Base-by-base conservation (phyloP, 2,888 invertebrate genomes). In the Ligdia adustata region DNA sequence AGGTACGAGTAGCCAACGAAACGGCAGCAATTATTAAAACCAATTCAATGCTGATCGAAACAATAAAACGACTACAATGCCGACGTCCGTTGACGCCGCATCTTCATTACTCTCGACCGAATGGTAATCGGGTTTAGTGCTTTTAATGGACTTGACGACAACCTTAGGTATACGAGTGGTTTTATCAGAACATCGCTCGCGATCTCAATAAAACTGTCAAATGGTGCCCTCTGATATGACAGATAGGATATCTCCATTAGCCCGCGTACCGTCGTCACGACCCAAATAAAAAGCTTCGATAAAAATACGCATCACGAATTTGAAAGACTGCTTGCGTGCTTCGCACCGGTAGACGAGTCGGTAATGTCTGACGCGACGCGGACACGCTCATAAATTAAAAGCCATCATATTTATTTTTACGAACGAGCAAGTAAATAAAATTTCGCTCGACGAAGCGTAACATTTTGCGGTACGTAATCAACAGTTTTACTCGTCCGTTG, bases 181-280 rank as follows among this genome's bases (percentile, higher is more conserved):
- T 68, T 77, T 78, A 83, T 85, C 82, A 72, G 62, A 62, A 60
- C 69, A 80, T 82, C 80, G 56, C 69, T 71, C 71, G 66, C 71
- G 72, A 80, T 79, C 75, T 75, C 77, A 83, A 85, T 85, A 83
- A 85, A 87, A 81, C 82, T 82, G 85, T 85, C 86, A 81, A 79
- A 78, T 73, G 77, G 68, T 77, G 70, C 75, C 79, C 75, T 65
- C 73, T 74, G 79, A 83, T 82, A 79, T 86, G 82, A 77, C 79
- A 82, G 80, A 83, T 85, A 74, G 68, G 79, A 82, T 85, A 87
- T 86, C 82, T 82, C 79, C 82, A 85, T 84, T 84, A 83, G 75
- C 66, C 70, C 64, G 74, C 62, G 67, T 73, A 76, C 75, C 79
- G 73, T 80, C 80, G 75, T 82, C 80, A 77, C 77, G 72, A 69